These are phyloP conservation scores for Lumbricus terrestris DNA, from an alignment of 2,888 invertebrate species.

Conservation along the genomic window DNA sequence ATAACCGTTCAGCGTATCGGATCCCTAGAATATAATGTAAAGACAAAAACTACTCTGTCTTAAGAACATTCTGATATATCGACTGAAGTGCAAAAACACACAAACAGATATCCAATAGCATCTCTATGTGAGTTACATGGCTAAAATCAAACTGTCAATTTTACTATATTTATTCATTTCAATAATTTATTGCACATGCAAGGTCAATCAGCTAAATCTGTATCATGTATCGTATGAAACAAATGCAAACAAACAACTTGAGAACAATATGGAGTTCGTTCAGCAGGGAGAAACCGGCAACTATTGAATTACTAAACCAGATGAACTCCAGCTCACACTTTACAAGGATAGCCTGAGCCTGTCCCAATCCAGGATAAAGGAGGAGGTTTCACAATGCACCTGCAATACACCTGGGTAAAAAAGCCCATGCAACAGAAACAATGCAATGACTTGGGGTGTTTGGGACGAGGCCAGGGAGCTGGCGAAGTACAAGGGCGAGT, in stretches of 20 bases:
- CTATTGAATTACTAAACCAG: not conserved
- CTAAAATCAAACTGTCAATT: not conserved
- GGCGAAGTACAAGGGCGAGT: no score
- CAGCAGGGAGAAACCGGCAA: not conserved
- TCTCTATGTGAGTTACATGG: not conserved
- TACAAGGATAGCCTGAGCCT: no score
- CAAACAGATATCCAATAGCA: not conserved
- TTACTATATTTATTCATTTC: not conserved
- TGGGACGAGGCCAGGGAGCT: no score
- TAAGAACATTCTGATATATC: not conserved
- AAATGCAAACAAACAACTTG: not conserved
- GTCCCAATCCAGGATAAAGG: no score
- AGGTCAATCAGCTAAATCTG: not conserved
- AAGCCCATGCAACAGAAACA: no score
- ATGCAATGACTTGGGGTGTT: no score
- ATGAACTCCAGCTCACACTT: no score
- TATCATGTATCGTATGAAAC: not conserved
- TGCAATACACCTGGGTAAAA: no score
- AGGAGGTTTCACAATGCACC: no score
- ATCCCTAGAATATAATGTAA: conserved; percentile 18
- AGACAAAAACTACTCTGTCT: not conserved
- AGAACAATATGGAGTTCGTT: no score
- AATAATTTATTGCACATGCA: not conserved
- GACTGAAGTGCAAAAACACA: not conserved
- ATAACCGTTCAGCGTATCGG: conserved; percentile 30